A percentile compares a stretch with the other conserved stretches of the same genome.
phyloP scores from a whole-genome alignment of 92 coral and sea anemone species.

The Porites evermanni region DNA sequence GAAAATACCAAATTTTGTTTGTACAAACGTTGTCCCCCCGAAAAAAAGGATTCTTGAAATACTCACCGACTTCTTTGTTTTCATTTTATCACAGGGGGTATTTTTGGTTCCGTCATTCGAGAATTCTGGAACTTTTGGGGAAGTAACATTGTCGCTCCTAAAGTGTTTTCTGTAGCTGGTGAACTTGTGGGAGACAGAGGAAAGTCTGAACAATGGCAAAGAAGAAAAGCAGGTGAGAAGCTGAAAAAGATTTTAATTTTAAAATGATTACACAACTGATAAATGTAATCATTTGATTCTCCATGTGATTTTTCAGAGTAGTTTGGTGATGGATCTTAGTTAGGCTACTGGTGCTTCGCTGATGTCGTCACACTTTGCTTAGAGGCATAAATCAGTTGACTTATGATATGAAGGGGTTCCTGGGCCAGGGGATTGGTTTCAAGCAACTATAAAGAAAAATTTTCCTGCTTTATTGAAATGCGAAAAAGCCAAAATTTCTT shows the following conservation, averaged over 20 bases:
- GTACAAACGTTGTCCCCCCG: too few species aligned
- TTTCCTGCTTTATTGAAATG: too few species aligned
- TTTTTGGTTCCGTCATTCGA: slow-evolving; percentile 88
- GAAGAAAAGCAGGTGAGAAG: slow-evolving; percentile 49
- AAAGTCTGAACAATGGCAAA: slow-evolving; percentile 65
- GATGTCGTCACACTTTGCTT: too few species aligned
- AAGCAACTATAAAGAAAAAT: not conserved
- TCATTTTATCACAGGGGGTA: slow-evolving; percentile 66
- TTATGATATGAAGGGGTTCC: not conserved
- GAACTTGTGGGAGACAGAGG: slow-evolving; percentile 69
- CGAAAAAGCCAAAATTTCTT: too few species aligned
- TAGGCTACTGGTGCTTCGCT: too few species aligned
- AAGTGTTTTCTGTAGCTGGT: slow-evolving; percentile 86
- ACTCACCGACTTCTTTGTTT: not conserved
- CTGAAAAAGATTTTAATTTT: not conserved
- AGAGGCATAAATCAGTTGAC: too few species aligned
- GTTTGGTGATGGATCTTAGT: too few species aligned
- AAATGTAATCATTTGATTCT: too few species aligned
- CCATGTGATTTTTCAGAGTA: too few species aligned
- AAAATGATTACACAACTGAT: too few species aligned
- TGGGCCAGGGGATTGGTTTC: not conserved
- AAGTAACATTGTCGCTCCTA: slow-evolving; percentile 82
- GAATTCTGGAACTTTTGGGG: slow-evolving; percentile 99
- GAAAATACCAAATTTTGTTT: too few species aligned
- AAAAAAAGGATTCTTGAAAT: not conserved